These are phyloP conservation scores for Lasioglossum pauxillum DNA, from an alignment of 2,888 invertebrate genomes.

Conservation along the genomic window DNA sequence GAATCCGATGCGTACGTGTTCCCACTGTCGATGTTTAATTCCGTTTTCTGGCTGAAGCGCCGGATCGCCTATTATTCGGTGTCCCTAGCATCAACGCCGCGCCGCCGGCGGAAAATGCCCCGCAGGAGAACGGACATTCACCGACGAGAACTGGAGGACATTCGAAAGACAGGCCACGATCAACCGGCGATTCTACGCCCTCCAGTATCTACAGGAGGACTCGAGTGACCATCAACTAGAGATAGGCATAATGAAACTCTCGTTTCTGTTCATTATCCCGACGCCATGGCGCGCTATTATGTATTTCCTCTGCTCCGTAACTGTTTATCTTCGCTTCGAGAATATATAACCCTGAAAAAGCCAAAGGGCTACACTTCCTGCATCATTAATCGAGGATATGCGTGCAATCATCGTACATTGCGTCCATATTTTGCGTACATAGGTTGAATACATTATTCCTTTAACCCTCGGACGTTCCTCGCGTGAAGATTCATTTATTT, in stretches of 20 bases:
- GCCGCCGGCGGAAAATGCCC: not conserved
- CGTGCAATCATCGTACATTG: not conserved
- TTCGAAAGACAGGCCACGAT: not conserved
- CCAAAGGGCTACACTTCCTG: not conserved
- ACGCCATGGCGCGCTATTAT: not conserved
- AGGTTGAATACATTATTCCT: not conserved
- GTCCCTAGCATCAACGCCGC: not conserved
- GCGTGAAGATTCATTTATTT: not conserved
- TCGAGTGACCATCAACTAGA: not conserved
- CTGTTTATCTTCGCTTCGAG: not conserved
- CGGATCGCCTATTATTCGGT: not conserved
- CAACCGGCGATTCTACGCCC: not conserved
- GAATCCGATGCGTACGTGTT: not conserved
- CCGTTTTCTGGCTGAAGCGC: not conserved
- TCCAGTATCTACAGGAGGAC: not conserved
- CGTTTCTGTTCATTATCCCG: not conserved
- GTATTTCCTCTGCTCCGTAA: not conserved
- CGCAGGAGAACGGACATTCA: not conserved
- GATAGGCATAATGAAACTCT: not conserved
- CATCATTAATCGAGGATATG: not conserved
- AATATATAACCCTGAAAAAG: not conserved
- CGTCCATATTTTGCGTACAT: not conserved
- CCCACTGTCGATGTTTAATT: slow-evolving; percentile 15
- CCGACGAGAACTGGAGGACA: not conserved
- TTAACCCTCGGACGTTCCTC: not conserved